Evolutionary conservation across 2,113 vertebrate species (phyloP).

Genomic region (Spilogale gracilis): DNA sequence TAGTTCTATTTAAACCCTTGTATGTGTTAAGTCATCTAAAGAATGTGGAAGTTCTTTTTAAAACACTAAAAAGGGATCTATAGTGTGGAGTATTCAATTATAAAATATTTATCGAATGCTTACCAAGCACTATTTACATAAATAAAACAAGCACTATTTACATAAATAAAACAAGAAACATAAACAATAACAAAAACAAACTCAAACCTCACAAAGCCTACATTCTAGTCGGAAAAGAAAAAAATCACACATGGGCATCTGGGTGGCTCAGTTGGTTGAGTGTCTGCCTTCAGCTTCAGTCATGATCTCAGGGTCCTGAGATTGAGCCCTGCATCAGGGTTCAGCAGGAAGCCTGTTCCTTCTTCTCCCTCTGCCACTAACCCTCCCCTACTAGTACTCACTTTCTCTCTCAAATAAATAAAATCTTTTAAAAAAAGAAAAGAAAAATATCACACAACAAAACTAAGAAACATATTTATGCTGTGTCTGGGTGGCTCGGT

Average conservation of each 20-base stretch:
- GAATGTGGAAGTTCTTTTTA: neutral
- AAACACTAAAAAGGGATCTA: neutral
- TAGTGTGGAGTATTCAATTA: neutral
- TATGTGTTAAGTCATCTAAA: slow-evolving; percentile 26
- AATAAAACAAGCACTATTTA: neutral
- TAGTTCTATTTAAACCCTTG: neutral
- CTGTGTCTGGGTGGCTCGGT: too few relatives aligned
- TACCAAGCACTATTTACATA: neutral
- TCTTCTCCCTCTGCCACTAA: too few relatives aligned
- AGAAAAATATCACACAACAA: slow-evolving; percentile 7
- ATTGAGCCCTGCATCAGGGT: too few relatives aligned
- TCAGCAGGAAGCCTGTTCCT: too few relatives aligned
- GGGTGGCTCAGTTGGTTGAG: neutral
- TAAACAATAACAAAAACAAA: neutral
- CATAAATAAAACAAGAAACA: neutral
- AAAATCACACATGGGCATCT: neutral
- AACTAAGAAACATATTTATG: slow-evolving; percentile 25
- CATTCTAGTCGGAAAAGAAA: neutral
- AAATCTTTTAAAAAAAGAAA: neutral
- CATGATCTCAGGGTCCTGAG: too few relatives aligned
- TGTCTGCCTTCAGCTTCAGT: too few relatives aligned
- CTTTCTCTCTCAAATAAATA: too few relatives aligned
- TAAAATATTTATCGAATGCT: neutral
- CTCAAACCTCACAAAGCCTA: neutral
- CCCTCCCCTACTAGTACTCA: too few relatives aligned